Evolutionary conservation across 2,113 vertebrate species (phyloP), one percentile per base, ranked within the genome.

Genomic region (Catharus bicknelli): DNA sequence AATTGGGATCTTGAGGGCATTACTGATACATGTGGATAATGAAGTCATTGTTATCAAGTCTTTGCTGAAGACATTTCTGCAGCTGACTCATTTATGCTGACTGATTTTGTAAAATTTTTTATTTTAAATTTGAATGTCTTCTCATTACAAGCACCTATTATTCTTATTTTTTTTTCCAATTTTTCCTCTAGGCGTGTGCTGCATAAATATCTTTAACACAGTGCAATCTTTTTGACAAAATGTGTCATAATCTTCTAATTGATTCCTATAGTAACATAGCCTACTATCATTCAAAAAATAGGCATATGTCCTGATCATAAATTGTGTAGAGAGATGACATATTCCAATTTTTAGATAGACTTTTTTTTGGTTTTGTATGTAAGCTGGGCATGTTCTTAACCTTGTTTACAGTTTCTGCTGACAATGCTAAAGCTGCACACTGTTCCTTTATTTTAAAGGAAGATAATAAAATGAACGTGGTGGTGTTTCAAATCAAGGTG

Each of bases 401-500:
- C 47, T 93, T 96, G 64, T 96, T 95, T 97, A 94, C 7, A 2
- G 19, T 84, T 97, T 96, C 57, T 96, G 91, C 90, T 97, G 95
- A 97, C 90, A 83, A 8, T 63, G 83, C 76, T 91, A 20, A 91
- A 96, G 64, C 66, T 42, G 42, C 27, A 20, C 59, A 45, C 40
- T 90, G 16, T 36, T 89, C 34, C 79, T 95, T 96, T 96, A 90
- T 94, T 94, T 97, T 96, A 91, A 94, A 84, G 77, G 69, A 77
- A 92, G 82, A 88, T 94, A 95, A 96, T 97, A 97, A 97, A 97
- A 94, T 92, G 84, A 96, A 94, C 59, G 19, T 81, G 45, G 59
- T 66, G 40, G 55, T 94, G 90, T 96, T 97, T 97, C 96, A 97
- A 92, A 97, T 97, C 86, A 94, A 94, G 94, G 93, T 96, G 95